Conservation (phyloP, 2,113 vertebrate species). For the Perccottus glenii region DNA sequence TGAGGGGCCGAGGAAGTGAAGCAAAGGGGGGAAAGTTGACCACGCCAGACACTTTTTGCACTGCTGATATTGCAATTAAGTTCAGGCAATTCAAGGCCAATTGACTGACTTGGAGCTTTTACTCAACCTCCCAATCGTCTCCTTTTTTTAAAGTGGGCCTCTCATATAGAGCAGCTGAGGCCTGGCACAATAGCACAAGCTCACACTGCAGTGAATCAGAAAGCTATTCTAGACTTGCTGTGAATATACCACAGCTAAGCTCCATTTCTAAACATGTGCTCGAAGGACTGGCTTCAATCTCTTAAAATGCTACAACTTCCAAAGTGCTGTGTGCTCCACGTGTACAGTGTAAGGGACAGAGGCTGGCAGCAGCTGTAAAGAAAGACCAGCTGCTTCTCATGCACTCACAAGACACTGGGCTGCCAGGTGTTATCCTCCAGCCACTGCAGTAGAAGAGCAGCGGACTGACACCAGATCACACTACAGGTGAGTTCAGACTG, state of each 20-base stretch:
- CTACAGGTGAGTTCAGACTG: constrained; percentile 24
- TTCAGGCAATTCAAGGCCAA: constrained; percentile 70
- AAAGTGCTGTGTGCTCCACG: constrained; percentile 12
- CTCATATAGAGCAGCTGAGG: constrained; percentile 45
- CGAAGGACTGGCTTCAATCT: constrained; percentile 25
- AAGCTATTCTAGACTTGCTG: constrained; percentile 4
- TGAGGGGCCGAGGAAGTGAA: constrained; percentile 66
- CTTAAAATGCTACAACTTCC: constrained; percentile 40
- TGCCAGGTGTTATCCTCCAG: constrained; percentile 54
- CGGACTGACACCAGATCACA: constrained; percentile 43
- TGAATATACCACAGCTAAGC: constrained; percentile 8
- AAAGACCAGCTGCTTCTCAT: constrained; percentile 50
- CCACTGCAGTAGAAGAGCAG: constrained; percentile 74
- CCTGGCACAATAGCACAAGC: constrained; percentile 54
- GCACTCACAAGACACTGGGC: constrained; percentile 46
- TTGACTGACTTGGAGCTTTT: constrained; percentile 73
- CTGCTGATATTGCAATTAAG: constrained; percentile 78
- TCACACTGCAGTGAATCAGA: constrained; percentile 33
- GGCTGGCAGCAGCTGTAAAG: constrained; percentile 29
- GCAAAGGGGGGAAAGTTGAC: constrained; percentile 51
- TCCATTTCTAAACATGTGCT: constrained; percentile 26
- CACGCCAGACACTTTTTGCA: constrained; percentile 52
- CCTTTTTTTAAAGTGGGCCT: constrained; percentile 59
- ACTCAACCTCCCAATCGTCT: constrained; percentile 60
- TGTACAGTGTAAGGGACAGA: constrained; percentile 29